Base-by-base conservation (phyloP, 1,140 invertebrate species). In the Trigoniulus corallinus region DNA sequence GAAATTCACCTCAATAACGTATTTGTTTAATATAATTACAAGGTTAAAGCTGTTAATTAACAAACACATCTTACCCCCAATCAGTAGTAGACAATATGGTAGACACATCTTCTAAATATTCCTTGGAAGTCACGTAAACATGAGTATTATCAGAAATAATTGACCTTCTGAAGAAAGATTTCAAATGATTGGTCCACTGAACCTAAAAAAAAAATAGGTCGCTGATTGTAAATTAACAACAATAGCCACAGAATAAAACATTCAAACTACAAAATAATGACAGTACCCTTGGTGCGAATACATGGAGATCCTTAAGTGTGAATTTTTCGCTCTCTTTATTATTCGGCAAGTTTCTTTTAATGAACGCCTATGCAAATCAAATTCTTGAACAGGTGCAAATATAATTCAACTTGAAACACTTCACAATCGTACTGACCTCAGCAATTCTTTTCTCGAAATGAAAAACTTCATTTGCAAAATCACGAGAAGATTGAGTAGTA, bases 381-480 rank as follows among this genome's bases (percentile, higher is more conserved):
- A 44, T 18, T 44, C 42, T 44, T 7, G 42, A 44, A n/a, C n/a
- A n/a, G n/a, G n/a, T n/a, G n/a, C 15, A 34, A 34, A 34, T 7
- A 34, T 7, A 34, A 34, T 15, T 34, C 29, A 7, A 34, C 29
- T 7, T 34, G 15, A 44, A 44, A 44, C 18, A 44, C n/a, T n/a
- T 7, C 42, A 24, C 7, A 10, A 24, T 7, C 21, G 18, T 44
- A 44, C 42, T 20, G 43, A 74, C 70, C 58, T 75, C 73, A 2
- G 76, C 77, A 1, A 80, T 64, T 21, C 76, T 57, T 56, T 69
- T 71, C 58, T 80, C 77, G 58, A 75, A 77, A 41, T 64, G 64
- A 57, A 73, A 79, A 23, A 77, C 69, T 53, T 78, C 73, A 3
- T 72, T 66, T 7, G 70, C 68, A 58, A 78, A 78, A 43, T 64